Evolutionary conservation across 2,888 invertebrate genomes (phyloP).

Genomic region (Globia sparganii): DNA sequence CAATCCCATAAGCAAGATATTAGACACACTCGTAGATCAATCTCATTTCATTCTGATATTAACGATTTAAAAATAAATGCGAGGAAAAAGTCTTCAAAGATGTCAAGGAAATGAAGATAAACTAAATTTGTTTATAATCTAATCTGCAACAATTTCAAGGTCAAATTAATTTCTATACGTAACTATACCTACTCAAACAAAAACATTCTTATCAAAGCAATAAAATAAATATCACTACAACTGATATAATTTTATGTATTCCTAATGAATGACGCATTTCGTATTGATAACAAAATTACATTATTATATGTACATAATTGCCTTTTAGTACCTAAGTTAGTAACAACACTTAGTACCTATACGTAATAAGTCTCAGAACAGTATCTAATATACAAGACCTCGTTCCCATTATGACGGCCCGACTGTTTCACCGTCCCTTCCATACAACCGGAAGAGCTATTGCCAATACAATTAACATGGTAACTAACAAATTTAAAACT

Average conservation of each 20-base stretch:
- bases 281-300: slow-evolving; percentile 41
- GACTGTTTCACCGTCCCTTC: slow-evolving; percentile 28
- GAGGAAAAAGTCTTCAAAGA: slow-evolving; percentile 20
- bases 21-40: slow-evolving; percentile 72
- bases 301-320: slow-evolving; percentile 24
- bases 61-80: slow-evolving; percentile 27
- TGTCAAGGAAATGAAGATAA: slow-evolving; percentile 47
- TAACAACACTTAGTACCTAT: background rate
- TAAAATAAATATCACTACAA: slow-evolving; percentile 40
- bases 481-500: slow-evolving; percentile 21
- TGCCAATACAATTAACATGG: slow-evolving; percentile 38
- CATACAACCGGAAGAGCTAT: slow-evolving; percentile 40
- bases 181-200: slow-evolving; percentile 22
- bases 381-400: slow-evolving; percentile 36
- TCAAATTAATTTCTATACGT: slow-evolving; percentile 23
- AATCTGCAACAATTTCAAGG: slow-evolving; percentile 41
- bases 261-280: slow-evolving; percentile 43
- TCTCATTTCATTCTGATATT: slow-evolving; percentile 16
- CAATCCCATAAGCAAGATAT: slow-evolving; percentile 83
- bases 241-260: slow-evolving; percentile 43
- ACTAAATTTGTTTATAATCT: slow-evolving; percentile 28
- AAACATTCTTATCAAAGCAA: slow-evolving; percentile 51
- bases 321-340: slow-evolving; percentile 23
- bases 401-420: slow-evolving; percentile 23
- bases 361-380: slow-evolving; percentile 13